Evolutionary conservation across 2,113 vertebrate species (phyloP).

Genomic region (Daboia siamensis): DNA sequence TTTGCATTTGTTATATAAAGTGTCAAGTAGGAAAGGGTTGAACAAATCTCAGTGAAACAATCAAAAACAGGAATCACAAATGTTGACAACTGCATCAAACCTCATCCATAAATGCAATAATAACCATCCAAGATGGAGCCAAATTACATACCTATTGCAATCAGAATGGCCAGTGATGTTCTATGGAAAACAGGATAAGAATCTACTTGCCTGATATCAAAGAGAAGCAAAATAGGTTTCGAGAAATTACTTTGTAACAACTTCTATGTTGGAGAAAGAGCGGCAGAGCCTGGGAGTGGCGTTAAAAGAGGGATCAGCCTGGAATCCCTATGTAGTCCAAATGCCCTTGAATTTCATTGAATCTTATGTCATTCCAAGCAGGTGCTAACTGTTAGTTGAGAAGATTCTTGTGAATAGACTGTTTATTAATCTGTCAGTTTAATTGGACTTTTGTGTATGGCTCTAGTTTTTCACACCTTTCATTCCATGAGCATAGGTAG

Average conservation of each 20-base stretch:
- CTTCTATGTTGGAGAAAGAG: background rate
- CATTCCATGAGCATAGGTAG: background rate
- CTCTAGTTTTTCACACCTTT: too few species aligned
- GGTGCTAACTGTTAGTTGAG: too few species aligned
- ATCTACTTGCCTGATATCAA: background rate
- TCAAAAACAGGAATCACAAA: background rate
- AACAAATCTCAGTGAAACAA: background rate
- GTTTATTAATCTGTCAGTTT: too few species aligned
- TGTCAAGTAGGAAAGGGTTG: background rate
- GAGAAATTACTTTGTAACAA: background rate
- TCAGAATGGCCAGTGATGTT: too few species aligned
- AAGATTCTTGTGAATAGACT: too few species aligned
- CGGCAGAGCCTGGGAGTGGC: too few species aligned
- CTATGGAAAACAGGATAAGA: background rate
- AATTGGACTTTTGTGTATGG: too few species aligned
- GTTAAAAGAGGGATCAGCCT: too few species aligned
- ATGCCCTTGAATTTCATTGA: too few species aligned
- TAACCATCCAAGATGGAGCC: background rate
- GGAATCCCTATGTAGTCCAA: too few species aligned
- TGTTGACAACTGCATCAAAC: background rate
- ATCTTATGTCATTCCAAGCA: too few species aligned
- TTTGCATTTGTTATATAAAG: background rate
- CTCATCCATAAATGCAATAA: background rate
- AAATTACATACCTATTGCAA: background rate
- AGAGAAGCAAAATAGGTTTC: background rate